Percentiles rank a stretch among this genome's conserved stretches.
Conservation (phyloP, 2,888 invertebrate genomes). For the Mythimna pallens region DNA sequence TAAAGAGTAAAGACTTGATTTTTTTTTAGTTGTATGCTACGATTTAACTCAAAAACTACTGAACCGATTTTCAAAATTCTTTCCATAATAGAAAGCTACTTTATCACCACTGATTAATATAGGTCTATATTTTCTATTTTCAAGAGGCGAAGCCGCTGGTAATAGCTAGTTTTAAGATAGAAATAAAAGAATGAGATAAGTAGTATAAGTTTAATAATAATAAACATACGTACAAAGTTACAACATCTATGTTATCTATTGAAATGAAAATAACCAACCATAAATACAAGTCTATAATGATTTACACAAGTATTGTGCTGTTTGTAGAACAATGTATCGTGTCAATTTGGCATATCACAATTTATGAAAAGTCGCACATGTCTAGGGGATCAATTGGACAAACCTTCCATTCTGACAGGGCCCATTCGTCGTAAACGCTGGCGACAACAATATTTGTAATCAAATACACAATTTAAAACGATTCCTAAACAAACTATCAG, state of each 20-base stretch:
- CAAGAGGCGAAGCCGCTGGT: too few relatives aligned
- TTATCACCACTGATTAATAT: too few relatives aligned
- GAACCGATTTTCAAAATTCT: too few relatives aligned
- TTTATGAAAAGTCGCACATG: conserved; percentile 44
- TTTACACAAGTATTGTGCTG: conserved; percentile 59
- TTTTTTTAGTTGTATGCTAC: too few relatives aligned
- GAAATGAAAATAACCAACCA: conserved; percentile 64
- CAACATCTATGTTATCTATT: conserved; percentile 68
- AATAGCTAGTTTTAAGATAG: not conserved
- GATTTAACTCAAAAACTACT: too few relatives aligned
- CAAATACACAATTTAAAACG: conserved; percentile 42
- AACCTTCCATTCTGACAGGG: conserved; percentile 6
- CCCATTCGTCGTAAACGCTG: conserved; percentile 21
- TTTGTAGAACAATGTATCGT: conserved; percentile 50
- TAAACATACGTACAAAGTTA: conserved; percentile 69
- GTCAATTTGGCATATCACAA: conserved; percentile 67
- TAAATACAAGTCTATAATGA: conserved; percentile 57
- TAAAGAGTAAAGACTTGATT: too few relatives aligned
- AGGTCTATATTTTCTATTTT: too few relatives aligned
- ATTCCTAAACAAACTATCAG: conserved; percentile 42
- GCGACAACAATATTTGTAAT: conserved; percentile 39
- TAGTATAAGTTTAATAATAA: conserved; percentile 70
- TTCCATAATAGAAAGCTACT: too few relatives aligned
- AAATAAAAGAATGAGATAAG: conserved; percentile 35
- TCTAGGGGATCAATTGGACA: conserved; percentile 32